Evolutionary conservation across 2,113 vertebrate species (phyloP), one percentile per base, ranked within the genome.

Genomic region (Tautogolabrus adspersus): DNA sequence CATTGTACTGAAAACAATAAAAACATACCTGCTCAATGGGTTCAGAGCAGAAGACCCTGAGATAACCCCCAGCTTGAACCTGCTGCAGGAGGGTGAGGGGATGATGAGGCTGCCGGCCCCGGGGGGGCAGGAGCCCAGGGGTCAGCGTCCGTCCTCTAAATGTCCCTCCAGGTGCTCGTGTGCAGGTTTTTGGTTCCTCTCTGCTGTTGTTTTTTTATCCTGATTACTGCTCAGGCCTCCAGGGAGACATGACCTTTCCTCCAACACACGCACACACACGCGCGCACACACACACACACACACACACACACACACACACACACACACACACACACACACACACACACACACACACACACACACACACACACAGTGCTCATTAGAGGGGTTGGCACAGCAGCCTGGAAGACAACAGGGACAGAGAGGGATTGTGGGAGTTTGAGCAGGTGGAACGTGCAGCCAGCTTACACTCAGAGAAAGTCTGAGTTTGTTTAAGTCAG

Each of bases 231-330:
- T 21, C 16, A 63, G 67, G 51, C 77, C 72, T 67, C 1, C 16
- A 67, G 62, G 72, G 56, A 62, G 23, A 58, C 21, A 26, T 72
- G 61, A 67, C 56, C 72, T 75, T 80, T 80, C 66, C 44, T 51
- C 7, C 56, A 64, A 56, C 54, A 40, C 52, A 61, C 58, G 57
- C 61, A n/a, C n/a, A n/a, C n/a, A n/a, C n/a, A n/a, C n/a, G n/a
- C n/a, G n/a, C n/a, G n/a, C n/a, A n/a, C n/a, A n/a, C n/a, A n/a
- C n/a, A n/a, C n/a, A n/a, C n/a, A n/a, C n/a, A n/a, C n/a, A n/a
- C n/a, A n/a, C n/a, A n/a, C n/a, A n/a, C n/a, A n/a, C n/a, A n/a
- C n/a, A n/a, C n/a, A n/a, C n/a, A n/a, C n/a, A n/a, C n/a, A n/a
- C n/a, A n/a, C n/a, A n/a, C n/a, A n/a, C n/a, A n/a, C n/a, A n/a